Conservation (phyloP, 2,888 invertebrate genomes). For the Cecidostiba fungosa region DNA sequence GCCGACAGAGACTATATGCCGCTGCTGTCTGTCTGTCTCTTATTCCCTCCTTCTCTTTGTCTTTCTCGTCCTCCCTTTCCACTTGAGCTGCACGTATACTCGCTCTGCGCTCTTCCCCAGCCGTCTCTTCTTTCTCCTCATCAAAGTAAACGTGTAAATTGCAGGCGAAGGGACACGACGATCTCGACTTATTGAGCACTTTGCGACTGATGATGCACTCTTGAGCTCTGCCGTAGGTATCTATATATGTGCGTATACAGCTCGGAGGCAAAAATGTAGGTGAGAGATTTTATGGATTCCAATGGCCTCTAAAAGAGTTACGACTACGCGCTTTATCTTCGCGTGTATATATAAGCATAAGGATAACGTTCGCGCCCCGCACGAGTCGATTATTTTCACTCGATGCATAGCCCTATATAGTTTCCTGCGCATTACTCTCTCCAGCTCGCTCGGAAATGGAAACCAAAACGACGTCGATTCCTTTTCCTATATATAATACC, state of each 20-base stretch:
- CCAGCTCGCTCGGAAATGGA: not conserved
- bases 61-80: not conserved
- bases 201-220: not conserved
- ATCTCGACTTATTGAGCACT: constrained; percentile 7
- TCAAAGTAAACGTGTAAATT: constrained; percentile 54
- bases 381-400: not conserved
- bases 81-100: not conserved
- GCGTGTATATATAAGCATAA: not conserved
- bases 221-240: not conserved
- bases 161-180: constrained; percentile 42
- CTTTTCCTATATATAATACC: not conserved
- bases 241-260: not conserved
- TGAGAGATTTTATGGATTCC: not conserved
- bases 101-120: not conserved
- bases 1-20: constrained; percentile 1
- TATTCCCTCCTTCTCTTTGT: not conserved
- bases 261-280: not conserved
- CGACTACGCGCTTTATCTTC: not conserved
- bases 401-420: not conserved
- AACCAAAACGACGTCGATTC: not conserved
- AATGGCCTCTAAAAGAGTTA: not conserved
- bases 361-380: no score
- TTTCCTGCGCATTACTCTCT: not conserved
- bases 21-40: constrained; percentile 23
- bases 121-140: not conserved